Conservation (phyloP, 2,797 vertebrate species). For the Gallirallus australis region DNA sequence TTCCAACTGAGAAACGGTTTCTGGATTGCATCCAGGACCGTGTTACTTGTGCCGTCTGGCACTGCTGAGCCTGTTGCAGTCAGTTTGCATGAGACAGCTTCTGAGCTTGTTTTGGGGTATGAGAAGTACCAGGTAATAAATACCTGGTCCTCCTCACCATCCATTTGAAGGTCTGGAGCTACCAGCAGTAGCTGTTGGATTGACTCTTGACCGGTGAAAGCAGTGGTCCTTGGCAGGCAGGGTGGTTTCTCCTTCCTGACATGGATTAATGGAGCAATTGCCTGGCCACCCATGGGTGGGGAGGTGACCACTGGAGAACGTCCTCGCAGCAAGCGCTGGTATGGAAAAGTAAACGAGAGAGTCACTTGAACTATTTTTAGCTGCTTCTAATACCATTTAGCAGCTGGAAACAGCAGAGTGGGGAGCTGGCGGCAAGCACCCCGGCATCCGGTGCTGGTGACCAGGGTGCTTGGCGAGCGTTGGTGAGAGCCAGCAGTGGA, state of each 20-base stretch:
- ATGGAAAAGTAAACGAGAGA: neutral
- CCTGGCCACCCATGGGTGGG: neutral
- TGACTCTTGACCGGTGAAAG: fast-evolving
- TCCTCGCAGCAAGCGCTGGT: neutral
- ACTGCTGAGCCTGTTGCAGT: neutral
- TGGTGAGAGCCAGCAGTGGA: neutral
- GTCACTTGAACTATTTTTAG: conserved; percentile 56
- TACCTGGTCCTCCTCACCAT: neutral
- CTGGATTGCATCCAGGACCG: neutral
- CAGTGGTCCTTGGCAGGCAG: fast-evolving
- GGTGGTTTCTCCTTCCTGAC: neutral
- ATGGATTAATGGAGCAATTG: fast-evolving
- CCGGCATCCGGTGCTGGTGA: neutral
- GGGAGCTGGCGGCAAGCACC: neutral
- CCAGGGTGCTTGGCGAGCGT: fast-evolving
- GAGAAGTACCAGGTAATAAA: neutral
- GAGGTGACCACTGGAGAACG: neutral
- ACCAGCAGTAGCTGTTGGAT: neutral
- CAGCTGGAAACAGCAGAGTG: neutral
- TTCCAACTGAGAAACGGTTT: neutral
- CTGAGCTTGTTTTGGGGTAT: fast-evolving
- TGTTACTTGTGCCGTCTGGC: neutral
- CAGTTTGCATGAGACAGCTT: neutral
- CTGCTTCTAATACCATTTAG: conserved; percentile 48
- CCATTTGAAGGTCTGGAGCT: neutral